phyloP scores from a whole-genome alignment of 2,113 vertebrate species.

The Atherinomorus stipes region DNA sequence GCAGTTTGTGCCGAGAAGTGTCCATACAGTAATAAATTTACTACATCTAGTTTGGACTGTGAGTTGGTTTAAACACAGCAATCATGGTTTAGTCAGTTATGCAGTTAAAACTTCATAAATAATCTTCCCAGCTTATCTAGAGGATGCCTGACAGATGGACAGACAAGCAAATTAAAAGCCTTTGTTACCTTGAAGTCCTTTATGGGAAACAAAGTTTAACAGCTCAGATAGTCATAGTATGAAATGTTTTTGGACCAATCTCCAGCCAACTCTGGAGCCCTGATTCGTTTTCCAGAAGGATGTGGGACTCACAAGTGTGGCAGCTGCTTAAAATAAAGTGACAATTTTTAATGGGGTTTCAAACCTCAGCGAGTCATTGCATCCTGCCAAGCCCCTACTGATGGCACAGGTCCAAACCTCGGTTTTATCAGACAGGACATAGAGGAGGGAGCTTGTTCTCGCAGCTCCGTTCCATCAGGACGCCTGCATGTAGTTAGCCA shows the following conservation, averaged over 20 bases:
- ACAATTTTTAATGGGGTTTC: conserved; percentile 84
- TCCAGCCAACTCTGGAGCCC: conserved; percentile 52
- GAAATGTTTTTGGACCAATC: conserved; percentile 48
- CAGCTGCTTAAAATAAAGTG: conserved; percentile 83
- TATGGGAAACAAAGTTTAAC: conserved; percentile 68
- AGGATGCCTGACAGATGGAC: conserved; percentile 67
- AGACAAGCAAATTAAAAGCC: conserved; percentile 77
- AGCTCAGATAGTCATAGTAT: conserved; percentile 63
- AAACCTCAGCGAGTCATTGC: conserved; percentile 80
- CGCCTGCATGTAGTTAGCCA: conserved; percentile 52
- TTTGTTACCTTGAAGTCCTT: conserved; percentile 71
- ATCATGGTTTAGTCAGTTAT: conserved; percentile 71
- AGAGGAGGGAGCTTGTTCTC: conserved; percentile 69
- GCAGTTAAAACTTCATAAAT: conserved; percentile 73
- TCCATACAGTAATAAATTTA: conserved; percentile 44
- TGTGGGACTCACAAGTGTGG: conserved; percentile 72
- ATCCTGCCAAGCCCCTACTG: conserved; percentile 73
- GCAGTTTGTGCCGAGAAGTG: conserved; percentile 37
- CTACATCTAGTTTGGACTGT: conserved; percentile 60
- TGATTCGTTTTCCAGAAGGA: conserved; percentile 82
- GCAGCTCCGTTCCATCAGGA: conserved; percentile 63
- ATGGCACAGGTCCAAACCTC: conserved; percentile 69
- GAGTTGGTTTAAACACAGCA: conserved; percentile 68
- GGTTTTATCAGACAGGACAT: conserved; percentile 77
- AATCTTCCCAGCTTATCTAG: conserved; percentile 62